Percentiles rank a stretch among this genome's conserved stretches.
Conservation (phyloP, 2,888 invertebrate species). For the Scaptomyza tumidula region DNA sequence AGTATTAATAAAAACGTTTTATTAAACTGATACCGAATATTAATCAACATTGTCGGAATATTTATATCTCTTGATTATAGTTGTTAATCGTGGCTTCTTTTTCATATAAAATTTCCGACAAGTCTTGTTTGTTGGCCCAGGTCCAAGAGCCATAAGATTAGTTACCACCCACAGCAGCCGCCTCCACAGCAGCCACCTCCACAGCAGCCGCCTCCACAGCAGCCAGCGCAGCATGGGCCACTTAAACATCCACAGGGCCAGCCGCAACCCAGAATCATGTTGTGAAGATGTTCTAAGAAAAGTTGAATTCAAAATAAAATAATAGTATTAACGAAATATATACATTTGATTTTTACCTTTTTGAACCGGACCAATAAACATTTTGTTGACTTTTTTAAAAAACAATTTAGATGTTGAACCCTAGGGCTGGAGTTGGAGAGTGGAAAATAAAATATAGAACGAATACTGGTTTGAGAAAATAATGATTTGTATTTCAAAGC, state of each 20-base stretch:
- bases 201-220: conserved; percentile 4
- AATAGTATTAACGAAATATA: background rate
- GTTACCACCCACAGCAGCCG: background rate
- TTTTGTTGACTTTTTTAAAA: too few species aligned
- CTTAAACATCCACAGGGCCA: conserved; percentile 54
- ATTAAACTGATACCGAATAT: background rate
- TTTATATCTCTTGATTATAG: background rate
- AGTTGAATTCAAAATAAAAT: too few species aligned
- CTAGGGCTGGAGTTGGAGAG: too few species aligned
- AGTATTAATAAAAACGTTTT: background rate
- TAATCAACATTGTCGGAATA: background rate
- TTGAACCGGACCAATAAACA: too few species aligned
- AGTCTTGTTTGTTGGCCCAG: background rate
- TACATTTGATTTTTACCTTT: too few species aligned
- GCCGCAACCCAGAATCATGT: conserved; percentile 55
- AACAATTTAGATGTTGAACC: too few species aligned
- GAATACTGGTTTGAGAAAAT: too few species aligned
- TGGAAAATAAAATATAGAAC: too few species aligned
- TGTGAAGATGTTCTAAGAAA: background rate
- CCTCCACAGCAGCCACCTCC: background rate
- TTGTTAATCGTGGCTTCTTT: background rate
- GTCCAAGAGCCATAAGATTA: background rate
- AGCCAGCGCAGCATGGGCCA: conserved; percentile 50
- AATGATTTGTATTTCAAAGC: too few species aligned
- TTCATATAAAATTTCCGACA: background rate